phyloP scores from a whole-genome alignment of 2,888 invertebrate species.

The Caenorhabditis sinica region DNA sequence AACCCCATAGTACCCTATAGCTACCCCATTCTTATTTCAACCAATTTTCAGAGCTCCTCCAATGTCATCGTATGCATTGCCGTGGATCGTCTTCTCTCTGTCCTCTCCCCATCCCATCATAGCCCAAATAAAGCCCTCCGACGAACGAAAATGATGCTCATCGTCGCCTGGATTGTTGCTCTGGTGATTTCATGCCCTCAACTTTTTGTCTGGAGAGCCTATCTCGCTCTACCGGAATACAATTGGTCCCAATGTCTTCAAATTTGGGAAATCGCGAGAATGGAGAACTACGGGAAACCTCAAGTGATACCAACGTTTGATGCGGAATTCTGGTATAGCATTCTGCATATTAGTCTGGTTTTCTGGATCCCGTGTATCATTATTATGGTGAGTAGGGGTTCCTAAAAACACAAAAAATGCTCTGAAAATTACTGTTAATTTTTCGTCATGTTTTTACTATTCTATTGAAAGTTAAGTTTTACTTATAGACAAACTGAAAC shows the following conservation, averaged over 20 bases:
- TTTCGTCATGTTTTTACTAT: too few species aligned
- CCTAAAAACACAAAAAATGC: too few species aligned
- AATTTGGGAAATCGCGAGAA: slow-evolving; percentile 81
- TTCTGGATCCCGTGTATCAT: slow-evolving; percentile 82
- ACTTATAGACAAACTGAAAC: too few species aligned
- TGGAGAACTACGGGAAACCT: slow-evolving; percentile 58
- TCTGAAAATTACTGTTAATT: too few species aligned
- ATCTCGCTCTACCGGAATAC: slow-evolving; percentile 77
- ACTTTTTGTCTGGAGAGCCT: slow-evolving; percentile 80
- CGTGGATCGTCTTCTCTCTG: slow-evolving; percentile 81
- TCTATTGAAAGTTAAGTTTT: too few species aligned
- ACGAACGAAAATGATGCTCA: slow-evolving; percentile 77
- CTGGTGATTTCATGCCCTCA: slow-evolving; percentile 78
- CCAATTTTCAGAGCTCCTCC: slow-evolving; percentile 79
- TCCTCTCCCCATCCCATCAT: slow-evolving; percentile 78
- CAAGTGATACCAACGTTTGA: slow-evolving; percentile 56
- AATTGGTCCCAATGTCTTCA: slow-evolving; percentile 82
- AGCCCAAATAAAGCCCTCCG: slow-evolving; percentile 77
- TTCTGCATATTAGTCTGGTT: slow-evolving; percentile 79
- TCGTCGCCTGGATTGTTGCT: slow-evolving; percentile 79
- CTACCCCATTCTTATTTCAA: too few species aligned
- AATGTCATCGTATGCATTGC: slow-evolving; percentile 84
- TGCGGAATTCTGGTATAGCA: slow-evolving; percentile 77
- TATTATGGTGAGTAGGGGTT: slow-evolving; percentile 74
- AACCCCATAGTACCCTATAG: too few species aligned